Base-by-base conservation (phyloP, 2,797 vertebrate species). In the Semaprochilodus insignis region DNA sequence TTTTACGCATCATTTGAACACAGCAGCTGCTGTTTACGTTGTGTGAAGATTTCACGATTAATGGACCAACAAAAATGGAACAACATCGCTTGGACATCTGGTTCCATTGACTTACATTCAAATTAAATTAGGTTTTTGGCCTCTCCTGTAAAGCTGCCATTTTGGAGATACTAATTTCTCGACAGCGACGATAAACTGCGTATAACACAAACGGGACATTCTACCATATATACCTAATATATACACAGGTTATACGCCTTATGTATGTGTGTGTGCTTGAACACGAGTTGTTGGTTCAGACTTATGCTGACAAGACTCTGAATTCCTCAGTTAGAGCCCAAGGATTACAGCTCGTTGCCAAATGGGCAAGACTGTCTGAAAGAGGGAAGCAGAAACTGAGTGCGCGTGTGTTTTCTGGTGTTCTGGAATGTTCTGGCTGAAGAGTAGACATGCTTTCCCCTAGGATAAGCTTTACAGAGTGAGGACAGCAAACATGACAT, bases 311-410 rank as follows among this genome's bases (percentile, higher is more conserved):
- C 80, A 86, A 80, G 54, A 36, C 57, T 81, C 78, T 4, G 81
- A 89, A 89, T 87, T 87, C 79, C 83, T 81, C 85, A 89, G 81
- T 71, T 80, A 69, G 73, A 85, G 48, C 74, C 69, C 79, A 82
- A 81, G 83, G 85, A 80, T 86, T 80, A 83, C 74, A 78, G 67
- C 74, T 76, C 62, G 0, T n/a, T 65, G 87, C 82, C 83, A 87
- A 82, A 82, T 82, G 71, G 60, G 65, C 81, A 81, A 86, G 72
- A 85, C 27, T 55, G 73, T 55, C 78, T 84, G 52, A 74, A 70
- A 59, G 62, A 57, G 59, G 54, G 48, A 15, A 25, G 31, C 63
- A 75, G 74, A 63, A 25, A 81, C 48, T 59, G 63, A 60, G 71
- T 48, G 71, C 27, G 74, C 48, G 59, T 57, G 34, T 51, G 40